Conservation (phyloP, 2,797 vertebrate species). For the Loris lydekkerianus region DNA sequence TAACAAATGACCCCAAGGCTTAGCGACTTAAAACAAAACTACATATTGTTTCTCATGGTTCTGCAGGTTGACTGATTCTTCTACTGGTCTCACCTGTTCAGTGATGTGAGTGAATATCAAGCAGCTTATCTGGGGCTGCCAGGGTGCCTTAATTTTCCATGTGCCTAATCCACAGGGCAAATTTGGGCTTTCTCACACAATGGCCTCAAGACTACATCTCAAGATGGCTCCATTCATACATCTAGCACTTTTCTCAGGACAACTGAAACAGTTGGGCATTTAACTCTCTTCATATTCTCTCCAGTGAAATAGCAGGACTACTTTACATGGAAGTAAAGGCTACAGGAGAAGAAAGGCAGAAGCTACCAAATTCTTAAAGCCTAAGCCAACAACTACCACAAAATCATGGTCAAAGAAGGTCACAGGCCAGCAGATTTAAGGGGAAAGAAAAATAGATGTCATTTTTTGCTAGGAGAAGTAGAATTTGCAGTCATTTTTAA, state of each 20-base stretch:
- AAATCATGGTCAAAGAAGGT: slow-evolving; percentile 1
- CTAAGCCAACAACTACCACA: not conserved
- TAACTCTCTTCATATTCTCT: not conserved
- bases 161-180: not conserved
- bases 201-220: not conserved
- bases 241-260: not conserved
- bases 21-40: not conserved
- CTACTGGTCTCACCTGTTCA: not conserved
- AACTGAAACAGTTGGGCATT: not conserved
- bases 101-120: not conserved
- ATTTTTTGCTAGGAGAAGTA: not conserved
- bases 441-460: not conserved
- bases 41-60: not conserved
- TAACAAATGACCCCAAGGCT: not conserved
- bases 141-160: not conserved
- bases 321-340: not conserved
- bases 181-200: not conserved
- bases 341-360: not conserved
- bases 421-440: not conserved
- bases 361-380: not conserved
- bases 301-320: not conserved
- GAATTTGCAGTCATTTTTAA: not conserved
- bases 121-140: not conserved
- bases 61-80: not conserved
- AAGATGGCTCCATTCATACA: not conserved